Evolutionary conservation across 2,113 vertebrate species (phyloP), one percentile per base, ranked within the genome.

Genomic region (Larimichthys crocea): DNA sequence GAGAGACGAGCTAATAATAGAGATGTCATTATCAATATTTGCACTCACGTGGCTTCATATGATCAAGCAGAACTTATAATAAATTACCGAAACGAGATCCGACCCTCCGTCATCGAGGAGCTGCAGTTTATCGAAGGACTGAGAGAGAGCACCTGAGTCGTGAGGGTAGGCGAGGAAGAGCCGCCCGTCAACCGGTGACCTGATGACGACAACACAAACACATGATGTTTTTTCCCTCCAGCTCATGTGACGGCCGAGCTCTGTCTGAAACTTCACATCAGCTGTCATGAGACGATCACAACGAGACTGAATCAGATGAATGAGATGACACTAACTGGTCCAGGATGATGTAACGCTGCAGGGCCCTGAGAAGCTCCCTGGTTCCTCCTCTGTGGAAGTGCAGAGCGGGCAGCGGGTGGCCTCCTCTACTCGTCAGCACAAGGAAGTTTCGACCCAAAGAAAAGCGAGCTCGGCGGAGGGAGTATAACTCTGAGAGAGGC

Each of bases 331-430:
- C 94, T 93, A 56, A 96, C 95, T 85, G 94, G 79, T 96, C 96
- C 76, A 98, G 89, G 64, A 96, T 92, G 76, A 98, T 93, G 76
- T 98, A 97, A 86, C 90, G 95, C 49, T 96, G 95, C 82, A 98
- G 93, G 5, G 96, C 94, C 9, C 94, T 89, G 7, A 98, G 94
- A 62, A 98, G 94, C 67, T 97, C 95, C 0, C 95, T 94, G n/a
- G 96, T 97, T 22, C 97, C 97, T 1, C 97, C 97, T 0, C 95
- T 91, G 92, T 97, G 97, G 91, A 98, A 98, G 87, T 98, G 97
- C 59, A 98, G 94, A 0, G 97, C 94, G 0, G 97, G 97, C 50
- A 97, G 92, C 3, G 97, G 96, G 92, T 96, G 94, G 0, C 97
- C 96, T 0, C 96, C 96, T 72, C 96, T 92, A 44, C 96, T 97